Evolutionary conservation across 2,797 vertebrate species (phyloP).

Genomic region (Dendrocincla tyrannina): DNA sequence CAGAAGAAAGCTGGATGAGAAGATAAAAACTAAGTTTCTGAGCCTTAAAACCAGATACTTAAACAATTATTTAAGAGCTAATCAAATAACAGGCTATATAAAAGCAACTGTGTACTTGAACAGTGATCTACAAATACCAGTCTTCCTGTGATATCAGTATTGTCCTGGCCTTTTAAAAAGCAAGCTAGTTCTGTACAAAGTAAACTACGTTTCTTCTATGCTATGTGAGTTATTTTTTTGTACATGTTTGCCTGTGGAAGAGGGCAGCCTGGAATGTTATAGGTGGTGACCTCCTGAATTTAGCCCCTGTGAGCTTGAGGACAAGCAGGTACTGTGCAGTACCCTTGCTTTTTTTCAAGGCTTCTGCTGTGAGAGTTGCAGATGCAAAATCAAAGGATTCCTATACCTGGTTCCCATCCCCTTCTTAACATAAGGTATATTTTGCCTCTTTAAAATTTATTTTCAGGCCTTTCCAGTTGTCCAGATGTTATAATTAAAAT

Average conservation of each 20-base stretch:
- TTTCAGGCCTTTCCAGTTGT: neutral
- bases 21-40: neutral
- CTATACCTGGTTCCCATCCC: neutral
- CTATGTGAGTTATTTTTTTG: neutral
- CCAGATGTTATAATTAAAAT: neutral
- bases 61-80: neutral
- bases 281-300: neutral
- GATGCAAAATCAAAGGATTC: neutral
- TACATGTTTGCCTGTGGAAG: neutral
- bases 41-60: neutral
- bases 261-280: neutral
- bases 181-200: neutral
- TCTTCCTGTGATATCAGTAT: neutral
- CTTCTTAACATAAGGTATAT: neutral
- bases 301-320: neutral
- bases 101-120: neutral
- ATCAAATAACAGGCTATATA: neutral
- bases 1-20: neutral
- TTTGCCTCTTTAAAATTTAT: neutral
- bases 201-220: neutral
- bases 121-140: neutral
- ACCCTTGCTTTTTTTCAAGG: neutral
- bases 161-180: neutral
- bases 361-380: neutral
- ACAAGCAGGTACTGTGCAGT: neutral